Percentiles rank a stretch among this genome's conserved stretches.
phyloP scores from a whole-genome alignment of 1,140 invertebrate species.

The Meloidogyne hapla region DNA sequence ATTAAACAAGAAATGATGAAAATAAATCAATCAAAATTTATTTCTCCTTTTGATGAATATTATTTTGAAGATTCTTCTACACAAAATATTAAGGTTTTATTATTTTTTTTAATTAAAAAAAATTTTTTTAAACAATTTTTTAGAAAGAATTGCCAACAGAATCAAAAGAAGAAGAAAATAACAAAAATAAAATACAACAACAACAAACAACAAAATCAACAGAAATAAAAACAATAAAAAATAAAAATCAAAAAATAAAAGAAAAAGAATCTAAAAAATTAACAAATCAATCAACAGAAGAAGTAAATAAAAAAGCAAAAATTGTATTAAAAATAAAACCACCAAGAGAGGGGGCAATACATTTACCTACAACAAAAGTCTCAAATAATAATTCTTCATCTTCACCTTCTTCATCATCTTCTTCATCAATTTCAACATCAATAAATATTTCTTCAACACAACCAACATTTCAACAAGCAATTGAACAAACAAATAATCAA shows the following conservation, averaged over 20 bases:
- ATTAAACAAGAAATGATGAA: slow-evolving; percentile 1
- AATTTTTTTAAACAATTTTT: neutral
- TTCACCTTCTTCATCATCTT: slow-evolving; percentile 36
- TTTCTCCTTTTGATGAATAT: neutral
- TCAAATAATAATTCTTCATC: slow-evolving; percentile 32
- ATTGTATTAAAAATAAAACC: slow-evolving; percentile 23
- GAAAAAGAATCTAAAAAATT: neutral
- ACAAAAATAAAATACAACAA: neutral
- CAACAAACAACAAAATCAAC: neutral
- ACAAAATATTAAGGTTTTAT: slow-evolving; percentile 11
- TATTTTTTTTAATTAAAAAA: neutral
- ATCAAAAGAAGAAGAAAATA: neutral
- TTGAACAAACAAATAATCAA: too few species aligned
- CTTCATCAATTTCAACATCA: slow-evolving; percentile 21
- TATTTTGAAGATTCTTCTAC: too few species aligned
- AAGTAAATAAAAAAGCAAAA: slow-evolving; percentile 11
- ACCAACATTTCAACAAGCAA: neutral
- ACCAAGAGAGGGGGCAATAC: slow-evolving; percentile 18
- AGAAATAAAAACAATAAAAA: neutral
- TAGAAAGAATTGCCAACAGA: neutral
- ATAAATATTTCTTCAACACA: neutral
- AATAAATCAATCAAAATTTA: neutral
- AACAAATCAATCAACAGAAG: neutral
- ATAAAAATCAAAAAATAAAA: slow-evolving; percentile 6
- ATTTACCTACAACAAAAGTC: slow-evolving; percentile 6